Percentiles rank a stretch among this genome's conserved stretches.
Evolutionary conservation across 1,140 invertebrate species (phyloP).

Genomic region (Asbolus verrucosus): DNA sequence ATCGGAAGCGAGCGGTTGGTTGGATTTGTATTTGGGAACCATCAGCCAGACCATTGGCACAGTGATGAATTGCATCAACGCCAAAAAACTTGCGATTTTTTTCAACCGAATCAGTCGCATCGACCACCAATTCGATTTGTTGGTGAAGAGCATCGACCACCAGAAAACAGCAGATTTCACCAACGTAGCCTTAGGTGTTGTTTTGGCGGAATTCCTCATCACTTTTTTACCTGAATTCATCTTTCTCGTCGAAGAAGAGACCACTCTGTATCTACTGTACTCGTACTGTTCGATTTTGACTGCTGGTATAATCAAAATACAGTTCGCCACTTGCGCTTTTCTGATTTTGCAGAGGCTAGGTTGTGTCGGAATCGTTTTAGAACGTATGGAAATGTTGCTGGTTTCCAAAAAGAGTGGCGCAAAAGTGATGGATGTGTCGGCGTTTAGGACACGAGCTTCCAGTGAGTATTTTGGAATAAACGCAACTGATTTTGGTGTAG

Average conservation of each 20-base stretch:
- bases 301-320: slow-evolving; percentile 1
- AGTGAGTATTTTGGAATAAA: slow-evolving; percentile 3
- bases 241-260: slow-evolving; percentile 2
- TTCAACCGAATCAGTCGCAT: not conserved
- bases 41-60: not conserved
- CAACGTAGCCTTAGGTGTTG: not conserved
- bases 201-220: not conserved
- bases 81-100: not conserved
- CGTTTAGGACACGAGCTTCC: too few relatives aligned
- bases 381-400: not conserved
- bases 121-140: not conserved
- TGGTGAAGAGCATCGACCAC: not conserved
- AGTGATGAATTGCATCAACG: slow-evolving; percentile 6
- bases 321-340: not conserved
- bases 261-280: not conserved
- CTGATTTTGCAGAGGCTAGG: slow-evolving; percentile 6
- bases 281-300: slow-evolving; percentile 17
- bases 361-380: not conserved
- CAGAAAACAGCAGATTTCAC: not conserved
- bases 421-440: too few relatives aligned
- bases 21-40: slow-evolving; percentile 4
- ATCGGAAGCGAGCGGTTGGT: slow-evolving; percentile 9
- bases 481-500: not conserved
- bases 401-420: not conserved
- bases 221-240: not conserved